A percentile compares a stretch with the other conserved stretches of the same genome.
phyloP scores from a whole-genome alignment of 2,888 invertebrate species.

The Pilophorus perplexus region DNA sequence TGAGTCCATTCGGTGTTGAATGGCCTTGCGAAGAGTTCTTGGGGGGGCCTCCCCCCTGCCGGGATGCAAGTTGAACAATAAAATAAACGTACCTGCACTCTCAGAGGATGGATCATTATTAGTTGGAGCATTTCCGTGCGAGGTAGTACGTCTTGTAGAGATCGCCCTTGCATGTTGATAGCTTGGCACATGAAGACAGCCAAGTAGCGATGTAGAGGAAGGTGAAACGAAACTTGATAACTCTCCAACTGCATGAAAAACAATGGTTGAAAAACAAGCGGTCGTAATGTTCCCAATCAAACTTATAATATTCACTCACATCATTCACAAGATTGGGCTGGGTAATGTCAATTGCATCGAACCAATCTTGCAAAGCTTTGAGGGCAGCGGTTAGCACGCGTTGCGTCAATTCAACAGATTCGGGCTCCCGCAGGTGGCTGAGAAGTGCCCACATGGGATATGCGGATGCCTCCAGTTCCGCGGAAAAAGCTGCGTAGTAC shows the following conservation, averaged over 20 bases:
- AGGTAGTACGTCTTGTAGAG: conserved; percentile 76
- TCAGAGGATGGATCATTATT: conserved; percentile 85
- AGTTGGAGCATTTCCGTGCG: conserved; percentile 72
- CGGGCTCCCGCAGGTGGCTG: conserved; percentile 74
- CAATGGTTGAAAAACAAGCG: too few relatives aligned
- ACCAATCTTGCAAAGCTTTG: conserved; percentile 80
- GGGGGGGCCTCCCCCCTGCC: too few relatives aligned
- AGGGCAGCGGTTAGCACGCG: conserved; percentile 75
- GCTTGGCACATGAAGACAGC: conserved; percentile 83
- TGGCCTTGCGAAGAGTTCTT: too few relatives aligned
- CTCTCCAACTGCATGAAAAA: conserved; percentile 64
- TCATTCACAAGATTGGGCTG: conserved; percentile 64
- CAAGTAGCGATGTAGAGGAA: conserved; percentile 93
- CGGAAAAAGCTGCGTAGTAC: conserved; percentile 96
- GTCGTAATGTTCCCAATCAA: too few relatives aligned
- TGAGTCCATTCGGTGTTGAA: too few relatives aligned
- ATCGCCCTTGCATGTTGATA: conserved; percentile 73
- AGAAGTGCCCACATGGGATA: conserved; percentile 98
- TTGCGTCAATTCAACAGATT: conserved; percentile 67
- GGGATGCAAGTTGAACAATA: too few relatives aligned
- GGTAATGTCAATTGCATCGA: conserved; percentile 76
- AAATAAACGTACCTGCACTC: conserved; percentile 82
- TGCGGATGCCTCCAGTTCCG: conserved; percentile 93
- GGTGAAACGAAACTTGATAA: conserved; percentile 91
- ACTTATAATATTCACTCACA: not conserved